Evolutionary conservation across 2,888 invertebrate species (phyloP), one percentile per base, ranked within the genome.

Genomic region (Monochamus alternatus): DNA sequence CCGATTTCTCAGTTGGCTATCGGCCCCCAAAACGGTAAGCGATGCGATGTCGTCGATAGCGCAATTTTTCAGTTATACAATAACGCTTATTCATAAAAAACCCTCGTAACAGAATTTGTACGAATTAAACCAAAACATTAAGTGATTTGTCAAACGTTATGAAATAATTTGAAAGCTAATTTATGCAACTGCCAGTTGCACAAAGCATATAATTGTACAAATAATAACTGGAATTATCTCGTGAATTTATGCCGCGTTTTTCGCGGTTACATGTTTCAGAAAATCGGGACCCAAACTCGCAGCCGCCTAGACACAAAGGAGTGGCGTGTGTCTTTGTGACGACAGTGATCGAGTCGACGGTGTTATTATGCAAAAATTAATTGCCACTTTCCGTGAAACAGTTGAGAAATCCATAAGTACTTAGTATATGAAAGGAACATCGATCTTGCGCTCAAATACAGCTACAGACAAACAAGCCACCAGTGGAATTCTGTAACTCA

Each of bases 111-210:
- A 63, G 51, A 71, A 71, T 71, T 71, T 63, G 32, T 63, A 66
- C 71, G 69, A 75, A 75, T 75, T 77, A 78, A 76, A 78, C 65
- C 76, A 74, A 78, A 80, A 77, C 76, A 64, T 75, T 80, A 74
- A 71, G 51, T 66, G 75, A 76, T 80, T 80, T 78, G 77, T 73
- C 76, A 76, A 80, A 78, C 74, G 77, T 82, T 81, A 78, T 80
- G 81, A 82, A 81, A 82, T 79, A 79, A 82, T 81, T 82, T 82
- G 82, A 82, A 82, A 82, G 82, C 80, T 78, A 80, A 82, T 80
- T 82, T 82, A 79, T 81, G 82, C 80, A 81, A 82, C 77, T 60
- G 47, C 44, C 38, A 52, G 38, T 71, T 71, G 63, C 71, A 71
- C 71, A 52, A 63, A 63, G 32, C 71, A 47, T 51, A 71, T 71